phyloP scores from a whole-genome alignment of 2,888 invertebrate species.

The Balanococcus diminutus region DNA sequence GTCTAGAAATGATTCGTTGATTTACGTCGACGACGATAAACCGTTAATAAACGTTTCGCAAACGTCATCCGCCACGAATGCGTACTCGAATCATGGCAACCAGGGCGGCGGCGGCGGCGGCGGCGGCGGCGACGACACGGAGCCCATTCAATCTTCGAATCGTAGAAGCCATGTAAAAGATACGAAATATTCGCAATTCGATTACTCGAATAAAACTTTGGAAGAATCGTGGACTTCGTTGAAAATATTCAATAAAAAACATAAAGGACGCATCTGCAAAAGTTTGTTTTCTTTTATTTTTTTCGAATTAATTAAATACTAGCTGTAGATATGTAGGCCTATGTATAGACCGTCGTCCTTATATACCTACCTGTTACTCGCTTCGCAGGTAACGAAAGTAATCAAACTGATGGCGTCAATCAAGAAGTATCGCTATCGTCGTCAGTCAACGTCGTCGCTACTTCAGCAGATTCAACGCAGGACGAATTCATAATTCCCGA shows the following conservation, averaged over 20 bases:
- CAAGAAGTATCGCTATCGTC: not conserved
- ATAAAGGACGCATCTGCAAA: conserved; percentile 59
- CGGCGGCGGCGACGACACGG: too few relatives aligned
- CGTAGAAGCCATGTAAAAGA: not conserved
- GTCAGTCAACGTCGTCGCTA: too few relatives aligned
- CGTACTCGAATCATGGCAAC: not conserved
- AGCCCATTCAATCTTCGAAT: not conserved
- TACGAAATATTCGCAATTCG: not conserved
- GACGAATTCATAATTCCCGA: conserved; percentile 76
- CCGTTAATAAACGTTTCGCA: not conserved
- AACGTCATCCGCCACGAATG: not conserved
- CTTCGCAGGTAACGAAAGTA: not conserved
- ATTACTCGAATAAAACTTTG: conserved; percentile 57
- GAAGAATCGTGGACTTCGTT: conserved; percentile 61
- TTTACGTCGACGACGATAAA: not conserved
- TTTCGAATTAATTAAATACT: too few relatives aligned
- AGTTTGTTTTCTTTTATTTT: conserved; percentile 39
- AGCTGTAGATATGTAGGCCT: too few relatives aligned
- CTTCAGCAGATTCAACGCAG: not conserved
- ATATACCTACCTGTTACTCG: not conserved
- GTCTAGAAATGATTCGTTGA: not conserved
- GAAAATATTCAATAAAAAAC: conserved; percentile 60
- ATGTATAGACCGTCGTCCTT: too few relatives aligned
- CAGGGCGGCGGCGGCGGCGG: too few relatives aligned
- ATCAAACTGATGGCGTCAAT: not conserved